phyloP scores from a whole-genome alignment of 2,888 invertebrate species.

The Seladonia tumulorum region DNA sequence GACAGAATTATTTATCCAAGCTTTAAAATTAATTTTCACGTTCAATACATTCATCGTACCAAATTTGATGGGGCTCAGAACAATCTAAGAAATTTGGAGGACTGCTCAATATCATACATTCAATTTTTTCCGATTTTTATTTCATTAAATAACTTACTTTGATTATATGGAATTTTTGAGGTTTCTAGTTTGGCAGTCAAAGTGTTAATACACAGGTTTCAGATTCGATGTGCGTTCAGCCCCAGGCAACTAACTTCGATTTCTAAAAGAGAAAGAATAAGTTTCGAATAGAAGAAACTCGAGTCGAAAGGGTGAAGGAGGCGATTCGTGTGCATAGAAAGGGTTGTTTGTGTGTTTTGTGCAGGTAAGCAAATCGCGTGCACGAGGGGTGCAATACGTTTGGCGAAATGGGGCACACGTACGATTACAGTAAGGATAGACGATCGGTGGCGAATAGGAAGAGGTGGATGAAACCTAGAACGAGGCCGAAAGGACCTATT shows the following conservation, averaged over 20 bases:
- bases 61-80: no score
- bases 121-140: no score
- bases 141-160: no score
- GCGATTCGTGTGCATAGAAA: neutral
- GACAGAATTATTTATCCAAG: no score
- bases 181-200: no score
- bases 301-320: neutral
- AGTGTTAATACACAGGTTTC: neutral
- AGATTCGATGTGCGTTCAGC: neutral
- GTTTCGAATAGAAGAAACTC: neutral
- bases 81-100: no score
- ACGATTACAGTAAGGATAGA: conserved; percentile 28
- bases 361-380: conserved; percentile 8
- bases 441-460: conserved; percentile 22
- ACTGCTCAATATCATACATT: no score
- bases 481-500: conserved; percentile 55
- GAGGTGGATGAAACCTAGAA: conserved; percentile 49
- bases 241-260: neutral
- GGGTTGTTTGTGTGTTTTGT: neutral
- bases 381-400: neutral
- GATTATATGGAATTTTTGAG: no score
- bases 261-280: neutral
- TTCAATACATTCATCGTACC: no score
- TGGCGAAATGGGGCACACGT: conserved; percentile 41
- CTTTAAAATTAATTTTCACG: no score